Conservation (phyloP, 2,797 vertebrate species). For the Danio albolineatus region DNA sequence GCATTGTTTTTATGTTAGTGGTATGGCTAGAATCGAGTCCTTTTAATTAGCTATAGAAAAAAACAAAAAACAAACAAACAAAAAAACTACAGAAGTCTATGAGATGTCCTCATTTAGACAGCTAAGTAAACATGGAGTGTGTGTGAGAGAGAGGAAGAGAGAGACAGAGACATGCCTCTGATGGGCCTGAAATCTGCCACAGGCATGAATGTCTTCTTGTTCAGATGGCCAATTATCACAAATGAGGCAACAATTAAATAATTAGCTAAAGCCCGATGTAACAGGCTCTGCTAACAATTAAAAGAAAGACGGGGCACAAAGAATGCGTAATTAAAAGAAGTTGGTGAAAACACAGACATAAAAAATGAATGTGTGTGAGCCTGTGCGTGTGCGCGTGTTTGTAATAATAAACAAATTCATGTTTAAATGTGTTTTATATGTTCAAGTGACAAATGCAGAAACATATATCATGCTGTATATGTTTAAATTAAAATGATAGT, state of each 20-base stretch:
- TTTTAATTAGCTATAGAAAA: neutral
- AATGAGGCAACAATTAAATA: constrained; percentile 67
- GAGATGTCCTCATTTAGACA: constrained; percentile 9
- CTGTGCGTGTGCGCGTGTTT: too few relatives aligned
- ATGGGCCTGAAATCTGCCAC: constrained; percentile 49
- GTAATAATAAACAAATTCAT: too few relatives aligned
- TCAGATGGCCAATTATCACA: constrained; percentile 63
- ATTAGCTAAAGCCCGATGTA: constrained; percentile 60
- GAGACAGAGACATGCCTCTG: constrained; percentile 12
- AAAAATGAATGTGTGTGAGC: neutral
- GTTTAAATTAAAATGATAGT: neutral
- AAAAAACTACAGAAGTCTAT: neutral
- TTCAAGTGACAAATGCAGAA: too few relatives aligned
- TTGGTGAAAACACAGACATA: constrained; percentile 5
- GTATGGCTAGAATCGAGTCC: neutral
- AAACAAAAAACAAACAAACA: too few relatives aligned
- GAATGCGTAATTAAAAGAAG: constrained; percentile 53
- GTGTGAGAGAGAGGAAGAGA: constrained; percentile 2
- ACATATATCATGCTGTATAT: too few relatives aligned
- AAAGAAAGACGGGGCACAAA: constrained; percentile 50
- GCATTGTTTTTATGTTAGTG: neutral
- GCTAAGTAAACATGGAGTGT: constrained; percentile 22
- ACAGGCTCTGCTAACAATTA: constrained; percentile 60
- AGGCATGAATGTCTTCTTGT: constrained; percentile 57
- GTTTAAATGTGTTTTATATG: too few relatives aligned